Conservation (phyloP, 1,140 invertebrate genomes). For the Lanistes nyassanus region DNA sequence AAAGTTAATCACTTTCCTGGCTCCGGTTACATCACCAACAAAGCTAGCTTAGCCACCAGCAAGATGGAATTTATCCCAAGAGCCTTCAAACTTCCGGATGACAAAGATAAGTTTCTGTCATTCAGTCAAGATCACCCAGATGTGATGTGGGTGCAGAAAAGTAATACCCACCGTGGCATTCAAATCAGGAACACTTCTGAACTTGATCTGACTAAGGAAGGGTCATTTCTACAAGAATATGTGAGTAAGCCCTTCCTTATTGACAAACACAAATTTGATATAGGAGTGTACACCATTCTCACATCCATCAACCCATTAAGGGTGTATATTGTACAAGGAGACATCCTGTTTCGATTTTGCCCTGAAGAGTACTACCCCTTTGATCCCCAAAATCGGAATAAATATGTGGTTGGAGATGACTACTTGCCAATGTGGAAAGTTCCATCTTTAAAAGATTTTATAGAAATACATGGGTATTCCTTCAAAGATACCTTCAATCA, state of each 20-base stretch:
- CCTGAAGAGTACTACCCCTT: conserved; percentile 93
- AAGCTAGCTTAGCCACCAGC: conserved; percentile 88
- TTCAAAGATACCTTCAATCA: conserved; percentile 91
- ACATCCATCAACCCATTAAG: conserved; percentile 91
- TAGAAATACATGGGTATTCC: conserved; percentile 79
- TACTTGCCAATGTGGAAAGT: conserved; percentile 94
- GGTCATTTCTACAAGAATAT: conserved; percentile 92
- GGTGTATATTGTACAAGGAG: conserved; percentile 89
- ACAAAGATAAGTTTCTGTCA: conserved; percentile 78
- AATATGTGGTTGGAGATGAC: conserved; percentile 95
- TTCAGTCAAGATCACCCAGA: conserved; percentile 78
- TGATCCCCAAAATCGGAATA: conserved; percentile 80
- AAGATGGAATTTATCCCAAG: conserved; percentile 81
- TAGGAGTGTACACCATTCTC: conserved; percentile 92
- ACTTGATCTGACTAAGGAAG: conserved; percentile 78
- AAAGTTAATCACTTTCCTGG: conserved; percentile 96
- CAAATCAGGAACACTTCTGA: conserved; percentile 76
- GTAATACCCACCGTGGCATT: conserved; percentile 91
- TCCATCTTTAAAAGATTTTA: conserved; percentile 83
- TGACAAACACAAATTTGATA: conserved; percentile 86
- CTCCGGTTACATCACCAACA: conserved; percentile 93
- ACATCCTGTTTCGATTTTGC: conserved; percentile 92
- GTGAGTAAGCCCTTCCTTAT: conserved; percentile 79
- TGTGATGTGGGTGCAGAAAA: conserved; percentile 89
- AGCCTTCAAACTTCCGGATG: conserved; percentile 87